Conservation (phyloP, 2,888 invertebrate species). For the Acleris literana region DNA sequence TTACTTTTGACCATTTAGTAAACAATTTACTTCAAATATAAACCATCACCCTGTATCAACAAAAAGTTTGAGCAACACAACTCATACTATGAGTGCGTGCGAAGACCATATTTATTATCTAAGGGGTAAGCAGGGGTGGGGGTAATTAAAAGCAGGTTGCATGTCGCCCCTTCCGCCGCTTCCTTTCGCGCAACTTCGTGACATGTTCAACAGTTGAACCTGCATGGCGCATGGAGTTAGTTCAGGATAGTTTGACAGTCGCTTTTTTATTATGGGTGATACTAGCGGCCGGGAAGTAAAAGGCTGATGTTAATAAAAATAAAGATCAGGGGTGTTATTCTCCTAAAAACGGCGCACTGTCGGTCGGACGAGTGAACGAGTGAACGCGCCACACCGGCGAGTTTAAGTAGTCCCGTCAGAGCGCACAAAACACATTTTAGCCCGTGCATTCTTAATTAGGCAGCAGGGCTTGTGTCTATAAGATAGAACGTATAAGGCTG, state of each 20-base stretch:
- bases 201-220: slow-evolving; percentile 30
- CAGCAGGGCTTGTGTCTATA: too few relatives aligned
- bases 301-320: neutral
- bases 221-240: slow-evolving; percentile 4
- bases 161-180: slow-evolving; percentile 41
- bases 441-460: too few relatives aligned
- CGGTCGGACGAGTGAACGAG: too few relatives aligned
- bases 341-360: too few relatives aligned
- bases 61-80: slow-evolving; percentile 40
- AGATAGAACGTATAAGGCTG: too few relatives aligned
- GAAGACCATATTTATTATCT: slow-evolving; percentile 45
- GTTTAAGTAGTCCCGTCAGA: too few relatives aligned
- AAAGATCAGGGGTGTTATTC: too few relatives aligned
- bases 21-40: too few relatives aligned
- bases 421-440: too few relatives aligned
- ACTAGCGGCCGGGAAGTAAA: neutral
- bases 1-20: too few relatives aligned
- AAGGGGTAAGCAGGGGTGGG: slow-evolving; percentile 17
- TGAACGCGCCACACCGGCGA: too few relatives aligned
- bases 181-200: slow-evolving; percentile 37
- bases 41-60: neutral
- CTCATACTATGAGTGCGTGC: slow-evolving; percentile 42
- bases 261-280: neutral
- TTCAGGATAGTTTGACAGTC: slow-evolving; percentile 29
- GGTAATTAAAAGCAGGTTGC: slow-evolving; percentile 45